A percentile compares a stretch with the other conserved stretches of the same genome.
Conservation (phyloP, 1,140 invertebrate species). For the Maniola jurtina region DNA sequence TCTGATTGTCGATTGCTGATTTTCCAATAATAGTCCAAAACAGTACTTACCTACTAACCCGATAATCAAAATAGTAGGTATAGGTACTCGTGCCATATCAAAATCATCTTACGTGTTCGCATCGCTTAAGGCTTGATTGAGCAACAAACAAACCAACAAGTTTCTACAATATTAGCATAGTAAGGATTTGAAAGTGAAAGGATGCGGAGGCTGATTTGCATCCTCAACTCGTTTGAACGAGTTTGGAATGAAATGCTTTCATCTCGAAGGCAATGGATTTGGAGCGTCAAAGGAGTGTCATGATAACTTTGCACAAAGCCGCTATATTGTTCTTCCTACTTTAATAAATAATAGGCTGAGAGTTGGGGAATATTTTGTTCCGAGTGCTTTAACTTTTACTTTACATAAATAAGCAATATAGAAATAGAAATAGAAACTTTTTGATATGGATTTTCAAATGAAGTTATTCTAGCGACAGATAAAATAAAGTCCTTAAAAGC, state of each 20-base stretch:
- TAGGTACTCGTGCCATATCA: neutral
- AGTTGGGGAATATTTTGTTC: neutral
- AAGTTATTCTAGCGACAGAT: no score
- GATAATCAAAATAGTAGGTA: neutral
- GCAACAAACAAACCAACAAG: slow-evolving; percentile 41
- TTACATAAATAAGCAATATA: no score
- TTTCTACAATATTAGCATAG: slow-evolving; percentile 45
- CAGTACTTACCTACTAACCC: no score
- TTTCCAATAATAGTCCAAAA: no score
- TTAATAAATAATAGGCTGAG: slow-evolving; percentile 5
- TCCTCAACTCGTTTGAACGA: slow-evolving; percentile 33
- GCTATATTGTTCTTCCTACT: slow-evolving; percentile 10
- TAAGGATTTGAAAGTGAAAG: slow-evolving; percentile 47
- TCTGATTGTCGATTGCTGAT: no score
- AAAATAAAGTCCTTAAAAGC: no score
- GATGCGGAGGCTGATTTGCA: slow-evolving; percentile 43
- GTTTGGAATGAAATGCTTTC: slow-evolving; percentile 35
- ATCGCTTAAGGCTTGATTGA: slow-evolving; percentile 39
- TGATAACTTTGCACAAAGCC: slow-evolving; percentile 23
- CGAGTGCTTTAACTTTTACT: no score
- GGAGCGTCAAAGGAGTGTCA: slow-evolving; percentile 26
- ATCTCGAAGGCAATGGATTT: slow-evolving; percentile 30
- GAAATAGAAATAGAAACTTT: no score
- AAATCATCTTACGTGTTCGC: slow-evolving; percentile 10
- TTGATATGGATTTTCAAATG: no score